phyloP scores from a whole-genome alignment of 2,113 vertebrate species.

The Eira barbara region DNA sequence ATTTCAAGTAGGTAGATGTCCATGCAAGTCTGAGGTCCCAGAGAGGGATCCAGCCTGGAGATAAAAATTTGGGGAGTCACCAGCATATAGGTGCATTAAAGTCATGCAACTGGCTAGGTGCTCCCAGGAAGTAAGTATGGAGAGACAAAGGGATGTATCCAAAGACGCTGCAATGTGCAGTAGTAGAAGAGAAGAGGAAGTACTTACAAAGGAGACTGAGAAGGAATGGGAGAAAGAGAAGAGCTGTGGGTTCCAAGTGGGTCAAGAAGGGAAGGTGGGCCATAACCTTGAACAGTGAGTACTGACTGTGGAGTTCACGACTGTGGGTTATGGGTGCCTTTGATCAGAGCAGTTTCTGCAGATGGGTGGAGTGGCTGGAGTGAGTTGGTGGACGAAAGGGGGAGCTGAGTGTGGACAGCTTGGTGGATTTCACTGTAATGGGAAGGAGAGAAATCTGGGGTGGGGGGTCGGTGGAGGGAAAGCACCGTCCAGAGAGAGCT shows the following conservation, averaged over 20 bases:
- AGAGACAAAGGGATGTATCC: background rate
- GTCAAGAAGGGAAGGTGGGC: background rate
- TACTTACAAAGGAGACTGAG: background rate
- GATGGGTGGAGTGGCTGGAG: accelerated
- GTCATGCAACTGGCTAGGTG: background rate
- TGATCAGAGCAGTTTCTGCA: background rate
- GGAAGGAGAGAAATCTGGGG: background rate
- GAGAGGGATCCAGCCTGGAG: background rate
- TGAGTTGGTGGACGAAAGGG: no score
- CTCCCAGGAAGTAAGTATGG: background rate
- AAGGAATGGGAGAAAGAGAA: background rate
- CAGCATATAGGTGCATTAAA: background rate
- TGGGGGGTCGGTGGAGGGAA: no score
- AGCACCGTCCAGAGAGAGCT: background rate
- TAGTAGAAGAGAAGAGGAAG: background rate
- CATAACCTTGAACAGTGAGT: no score
- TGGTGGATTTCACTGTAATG: background rate
- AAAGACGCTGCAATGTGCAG: background rate
- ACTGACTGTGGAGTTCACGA: background rate
- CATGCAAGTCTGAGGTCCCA: background rate
- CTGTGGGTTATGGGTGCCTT: background rate
- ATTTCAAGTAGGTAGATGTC: background rate
- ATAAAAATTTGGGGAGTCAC: background rate
- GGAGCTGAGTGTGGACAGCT: accelerated
- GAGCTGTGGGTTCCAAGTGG: background rate